Percentiles rank a stretch among this genome's conserved stretches.
Evolutionary conservation across 2,797 vertebrate species (phyloP).

Genomic region (Selene dorsalis): DNA sequence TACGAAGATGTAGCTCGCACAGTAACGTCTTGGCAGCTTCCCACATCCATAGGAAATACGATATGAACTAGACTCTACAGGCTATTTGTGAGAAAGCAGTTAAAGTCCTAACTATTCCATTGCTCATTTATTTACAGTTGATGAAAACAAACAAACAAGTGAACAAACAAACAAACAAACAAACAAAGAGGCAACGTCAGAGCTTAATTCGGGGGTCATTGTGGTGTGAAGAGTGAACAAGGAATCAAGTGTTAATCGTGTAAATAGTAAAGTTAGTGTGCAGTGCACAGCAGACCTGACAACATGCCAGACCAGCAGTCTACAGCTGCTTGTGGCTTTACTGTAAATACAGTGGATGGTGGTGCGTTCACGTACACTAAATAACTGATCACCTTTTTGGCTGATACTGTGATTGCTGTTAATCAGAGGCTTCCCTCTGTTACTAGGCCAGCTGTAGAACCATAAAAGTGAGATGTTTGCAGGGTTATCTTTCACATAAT

Average conservation of each 20-base stretch:
- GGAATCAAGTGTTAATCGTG: not conserved
- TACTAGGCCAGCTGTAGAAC: not conserved
- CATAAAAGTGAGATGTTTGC: not conserved
- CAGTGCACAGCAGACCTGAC: constrained; percentile 38
- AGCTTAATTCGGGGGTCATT: not conserved
- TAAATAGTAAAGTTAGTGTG: constrained; percentile 46
- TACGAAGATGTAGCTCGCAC: constrained; percentile 26
- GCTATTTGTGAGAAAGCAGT: not conserved
- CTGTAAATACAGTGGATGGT: constrained; percentile 5
- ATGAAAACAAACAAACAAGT: not conserved
- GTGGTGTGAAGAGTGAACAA: not conserved
- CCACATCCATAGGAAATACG: constrained; percentile 20
- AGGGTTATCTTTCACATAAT: constrained; percentile 6
- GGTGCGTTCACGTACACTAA: constrained; percentile 7
- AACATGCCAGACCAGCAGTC: constrained; percentile 45
- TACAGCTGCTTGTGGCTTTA: constrained; percentile 43
- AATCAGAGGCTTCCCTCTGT: not conserved
- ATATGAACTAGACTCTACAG: not conserved
- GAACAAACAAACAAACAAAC: not conserved
- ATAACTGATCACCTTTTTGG: not conserved
- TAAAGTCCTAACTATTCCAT: not conserved
- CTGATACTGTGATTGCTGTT: constrained; percentile 11
- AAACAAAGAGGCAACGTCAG: not conserved
- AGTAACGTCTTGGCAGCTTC: constrained; percentile 19
- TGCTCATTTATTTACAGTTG: not conserved